Percentiles rank a stretch among this genome's conserved stretches.
Evolutionary conservation across 2,888 invertebrate species (phyloP).

Genomic region (Elegia similella): DNA sequence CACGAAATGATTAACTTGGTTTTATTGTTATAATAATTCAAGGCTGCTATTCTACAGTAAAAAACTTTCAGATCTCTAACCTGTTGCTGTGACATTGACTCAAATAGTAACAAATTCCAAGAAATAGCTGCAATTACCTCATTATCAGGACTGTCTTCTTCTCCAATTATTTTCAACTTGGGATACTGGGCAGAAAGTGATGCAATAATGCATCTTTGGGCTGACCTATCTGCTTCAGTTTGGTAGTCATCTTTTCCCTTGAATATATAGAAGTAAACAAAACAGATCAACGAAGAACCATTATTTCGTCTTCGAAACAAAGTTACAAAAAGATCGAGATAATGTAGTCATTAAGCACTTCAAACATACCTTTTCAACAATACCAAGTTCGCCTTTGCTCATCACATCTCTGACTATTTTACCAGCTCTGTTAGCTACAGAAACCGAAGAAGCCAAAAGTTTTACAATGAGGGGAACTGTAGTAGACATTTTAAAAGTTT

Average conservation of each 20-base stretch:
- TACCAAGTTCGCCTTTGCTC: conserved; percentile 93
- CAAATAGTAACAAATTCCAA: too few species aligned
- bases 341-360: not conserved
- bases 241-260: conserved; percentile 96
- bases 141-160: conserved; percentile 88
- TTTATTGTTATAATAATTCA: too few species aligned
- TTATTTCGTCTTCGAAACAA: not conserved
- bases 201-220: conserved; percentile 95
- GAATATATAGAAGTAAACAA: conserved; percentile 17
- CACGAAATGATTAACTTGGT: too few species aligned
- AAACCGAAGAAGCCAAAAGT: conserved; percentile 89
- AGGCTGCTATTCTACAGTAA: too few species aligned
- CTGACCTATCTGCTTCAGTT: conserved; percentile 98
- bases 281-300: not conserved
- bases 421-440: conserved; percentile 91
- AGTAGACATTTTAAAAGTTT: conserved; percentile 83
- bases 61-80: too few species aligned
- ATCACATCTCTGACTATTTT: conserved; percentile 95
- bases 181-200: conserved; percentile 93
- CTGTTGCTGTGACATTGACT: too few species aligned
- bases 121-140: conserved; percentile 62
- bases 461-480: conserved; percentile 85
- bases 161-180: conserved; percentile 91
- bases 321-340: not conserved
- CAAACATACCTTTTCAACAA: conserved; percentile 90